Conservation (phyloP, 2,888 invertebrate species). For the Polyommatus icarus region DNA sequence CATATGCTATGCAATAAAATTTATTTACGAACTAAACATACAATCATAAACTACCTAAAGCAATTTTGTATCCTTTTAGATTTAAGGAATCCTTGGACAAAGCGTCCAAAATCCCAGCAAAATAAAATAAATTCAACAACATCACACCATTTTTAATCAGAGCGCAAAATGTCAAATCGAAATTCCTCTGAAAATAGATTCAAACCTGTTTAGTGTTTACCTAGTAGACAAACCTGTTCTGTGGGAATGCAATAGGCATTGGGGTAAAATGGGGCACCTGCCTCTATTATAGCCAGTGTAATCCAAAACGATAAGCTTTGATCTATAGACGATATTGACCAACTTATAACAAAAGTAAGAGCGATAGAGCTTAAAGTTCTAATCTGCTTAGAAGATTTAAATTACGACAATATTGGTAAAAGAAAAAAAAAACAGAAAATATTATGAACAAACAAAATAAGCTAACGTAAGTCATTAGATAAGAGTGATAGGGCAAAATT, state of each 20-base stretch:
- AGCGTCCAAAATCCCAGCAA: not conserved
- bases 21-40: too few species aligned
- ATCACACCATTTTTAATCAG: not conserved
- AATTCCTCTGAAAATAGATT: slow-evolving; percentile 15
- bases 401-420: not conserved
- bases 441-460: not conserved
- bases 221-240: slow-evolving; percentile 12
- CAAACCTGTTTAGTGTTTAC: not conserved
- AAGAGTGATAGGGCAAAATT: not conserved
- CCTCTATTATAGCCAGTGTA: not conserved
- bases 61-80: too few species aligned
- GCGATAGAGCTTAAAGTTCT: not conserved
- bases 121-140: not conserved
- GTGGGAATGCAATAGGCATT: slow-evolving; percentile 7
- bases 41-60: too few species aligned
- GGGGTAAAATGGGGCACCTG: not conserved
- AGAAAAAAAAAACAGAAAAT: not conserved
- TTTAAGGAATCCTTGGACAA: too few species aligned
- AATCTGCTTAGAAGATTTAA: not conserved
- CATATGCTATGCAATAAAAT: too few species aligned
- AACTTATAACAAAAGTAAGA: not conserved
- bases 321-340: not conserved
- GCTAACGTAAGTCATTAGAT: not conserved
- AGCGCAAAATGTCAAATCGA: not conserved
- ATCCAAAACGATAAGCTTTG: not conserved